Evolutionary conservation across 2,888 invertebrate genomes (phyloP).

Genomic region (Odontocolon sp.): DNA sequence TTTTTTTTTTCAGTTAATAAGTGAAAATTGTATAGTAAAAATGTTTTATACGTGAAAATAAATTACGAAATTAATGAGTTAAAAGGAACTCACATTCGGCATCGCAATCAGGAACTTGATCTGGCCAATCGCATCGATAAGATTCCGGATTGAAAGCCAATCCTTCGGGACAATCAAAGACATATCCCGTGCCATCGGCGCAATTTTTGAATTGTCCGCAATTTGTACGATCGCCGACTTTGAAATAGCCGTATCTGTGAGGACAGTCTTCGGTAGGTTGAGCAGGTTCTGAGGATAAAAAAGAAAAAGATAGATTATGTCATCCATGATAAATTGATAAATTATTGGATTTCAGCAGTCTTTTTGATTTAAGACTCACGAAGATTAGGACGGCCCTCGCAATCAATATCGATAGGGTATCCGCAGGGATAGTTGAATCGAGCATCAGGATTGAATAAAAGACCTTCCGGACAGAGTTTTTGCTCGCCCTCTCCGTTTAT

Average conservation of each 20-base stretch:
- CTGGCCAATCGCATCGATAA: slow-evolving; percentile 94
- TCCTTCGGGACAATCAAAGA: slow-evolving; percentile 92
- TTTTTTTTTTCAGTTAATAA: no score
- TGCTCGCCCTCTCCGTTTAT: slow-evolving; percentile 88
- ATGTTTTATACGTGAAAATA: no score
- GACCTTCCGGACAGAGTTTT: slow-evolving; percentile 91
- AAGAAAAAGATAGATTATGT: no score
- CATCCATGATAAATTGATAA: background rate
- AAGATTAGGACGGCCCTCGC: slow-evolving; percentile 85
- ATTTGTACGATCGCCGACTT: slow-evolving; percentile 85
- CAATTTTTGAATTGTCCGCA: slow-evolving; percentile 93
- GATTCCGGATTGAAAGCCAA: slow-evolving; percentile 88
- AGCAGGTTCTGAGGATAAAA: slow-evolving; percentile 87
- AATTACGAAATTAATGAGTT: no score
- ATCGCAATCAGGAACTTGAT: slow-evolving; percentile 90
- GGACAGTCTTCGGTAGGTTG: slow-evolving; percentile 90
- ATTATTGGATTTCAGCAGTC: background rate
- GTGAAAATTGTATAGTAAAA: no score
- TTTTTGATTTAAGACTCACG: slow-evolving; percentile 70
- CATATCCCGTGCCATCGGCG: slow-evolving; percentile 88
- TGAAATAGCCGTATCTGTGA: slow-evolving; percentile 91
- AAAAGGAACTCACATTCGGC: slow-evolving; percentile 85
- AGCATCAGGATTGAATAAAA: slow-evolving; percentile 88
- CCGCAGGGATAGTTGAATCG: slow-evolving; percentile 89
- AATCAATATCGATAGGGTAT: slow-evolving; percentile 92